Evolutionary conservation across 2,797 vertebrate species (phyloP).

Genomic region (Pseudotriccus pelzelni): DNA sequence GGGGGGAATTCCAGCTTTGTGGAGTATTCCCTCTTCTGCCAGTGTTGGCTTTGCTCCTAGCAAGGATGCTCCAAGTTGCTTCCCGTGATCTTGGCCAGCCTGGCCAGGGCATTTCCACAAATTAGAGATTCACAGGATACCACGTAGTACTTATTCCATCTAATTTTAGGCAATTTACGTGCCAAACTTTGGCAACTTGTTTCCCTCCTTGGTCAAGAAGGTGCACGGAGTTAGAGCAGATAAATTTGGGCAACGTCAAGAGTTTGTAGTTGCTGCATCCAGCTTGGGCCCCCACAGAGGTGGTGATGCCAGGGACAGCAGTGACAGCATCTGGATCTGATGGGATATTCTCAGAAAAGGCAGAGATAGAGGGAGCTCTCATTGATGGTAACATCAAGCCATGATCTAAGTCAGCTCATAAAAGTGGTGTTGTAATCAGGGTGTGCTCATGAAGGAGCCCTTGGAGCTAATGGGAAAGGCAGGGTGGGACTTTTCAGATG

Average conservation of each 20-base stretch:
- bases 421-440: not conserved
- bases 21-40: not conserved
- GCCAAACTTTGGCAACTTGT: fast-evolving
- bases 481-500: not conserved
- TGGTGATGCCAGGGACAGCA: not conserved
- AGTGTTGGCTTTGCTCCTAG: not conserved
- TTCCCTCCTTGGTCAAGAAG: not conserved
- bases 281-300: not conserved
- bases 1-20: not conserved
- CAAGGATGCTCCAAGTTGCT: not conserved
- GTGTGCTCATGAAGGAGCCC: not conserved
- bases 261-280: not conserved
- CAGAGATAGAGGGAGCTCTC: not conserved
- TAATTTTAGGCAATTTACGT: not conserved
- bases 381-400: not conserved
- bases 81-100: not conserved
- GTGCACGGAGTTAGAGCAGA: not conserved
- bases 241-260: not conserved
- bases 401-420: not conserved
- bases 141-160: not conserved
- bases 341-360: not conserved
- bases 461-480: not conserved
- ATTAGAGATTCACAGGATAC: not conserved
- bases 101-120: not conserved
- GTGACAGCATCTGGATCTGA: not conserved